A percentile compares a stretch with the other conserved stretches of the same genome.
Evolutionary conservation across 2,888 invertebrate genomes (phyloP).

Genomic region (Gymnosoma rotundatum): DNA sequence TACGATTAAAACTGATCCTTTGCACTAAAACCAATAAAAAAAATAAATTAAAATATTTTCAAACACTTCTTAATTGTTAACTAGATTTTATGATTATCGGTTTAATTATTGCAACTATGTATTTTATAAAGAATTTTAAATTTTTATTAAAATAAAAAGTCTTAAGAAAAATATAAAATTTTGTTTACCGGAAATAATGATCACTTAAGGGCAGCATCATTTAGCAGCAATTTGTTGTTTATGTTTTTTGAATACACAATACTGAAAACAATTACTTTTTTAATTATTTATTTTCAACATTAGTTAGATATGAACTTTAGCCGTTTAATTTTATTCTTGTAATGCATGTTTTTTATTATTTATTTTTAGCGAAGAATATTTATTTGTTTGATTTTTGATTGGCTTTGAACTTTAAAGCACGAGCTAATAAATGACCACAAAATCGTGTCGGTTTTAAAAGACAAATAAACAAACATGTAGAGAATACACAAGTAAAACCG

Average conservation of each 20-base stretch:
- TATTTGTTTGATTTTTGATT: not conserved
- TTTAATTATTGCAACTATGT: too few species aligned
- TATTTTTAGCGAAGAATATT: not conserved
- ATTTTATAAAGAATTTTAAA: too few species aligned
- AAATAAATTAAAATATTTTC: too few species aligned
- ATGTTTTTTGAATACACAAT: slow-evolving; percentile 9
- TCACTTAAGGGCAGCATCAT: slow-evolving; percentile 61
- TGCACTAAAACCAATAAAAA: too few species aligned
- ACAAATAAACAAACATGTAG: slow-evolving; percentile 17
- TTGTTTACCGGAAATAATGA: slow-evolving; percentile 65
- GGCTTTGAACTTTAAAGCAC: slow-evolving; percentile 48
- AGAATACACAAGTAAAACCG: slow-evolving; percentile 39
- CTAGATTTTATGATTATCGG: too few species aligned
- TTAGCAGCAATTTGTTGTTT: slow-evolving; percentile 2
- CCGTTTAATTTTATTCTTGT: slow-evolving; percentile 24
- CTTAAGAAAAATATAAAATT: not conserved
- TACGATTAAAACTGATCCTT: too few species aligned
- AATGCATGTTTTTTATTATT: slow-evolving; percentile 41
- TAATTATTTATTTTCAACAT: not conserved
- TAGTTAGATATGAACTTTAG: not conserved
- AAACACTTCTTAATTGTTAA: too few species aligned
- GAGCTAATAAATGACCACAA: slow-evolving; percentile 56
- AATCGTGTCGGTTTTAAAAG: slow-evolving; percentile 49
- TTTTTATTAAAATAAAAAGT: too few species aligned
- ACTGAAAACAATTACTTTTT: slow-evolving; percentile 20